A percentile compares a stretch with the other conserved stretches of the same genome.
These are phyloP conservation scores for Branchellion lobata DNA, from an alignment of 2,888 invertebrate species.

Conservation along the genomic window DNA sequence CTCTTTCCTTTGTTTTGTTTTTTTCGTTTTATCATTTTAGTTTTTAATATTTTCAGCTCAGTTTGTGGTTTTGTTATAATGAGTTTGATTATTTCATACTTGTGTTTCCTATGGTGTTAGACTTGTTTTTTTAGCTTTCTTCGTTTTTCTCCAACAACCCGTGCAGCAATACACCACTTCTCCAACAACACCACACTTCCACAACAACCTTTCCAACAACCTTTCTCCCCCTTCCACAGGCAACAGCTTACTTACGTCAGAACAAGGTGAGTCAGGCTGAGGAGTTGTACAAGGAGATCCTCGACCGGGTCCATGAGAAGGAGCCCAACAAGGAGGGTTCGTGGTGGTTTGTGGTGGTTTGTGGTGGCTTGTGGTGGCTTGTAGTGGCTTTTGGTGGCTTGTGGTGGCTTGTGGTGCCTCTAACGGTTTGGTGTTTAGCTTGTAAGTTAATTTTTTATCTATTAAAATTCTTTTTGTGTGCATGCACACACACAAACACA, in stretches of 20 bases:
- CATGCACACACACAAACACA: not conserved
- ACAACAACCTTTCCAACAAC: not conserved
- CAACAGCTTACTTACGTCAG: constrained; percentile 93
- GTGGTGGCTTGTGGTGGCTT: too few species aligned
- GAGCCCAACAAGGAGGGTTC: constrained; percentile 72
- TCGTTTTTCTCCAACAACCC: not conserved
- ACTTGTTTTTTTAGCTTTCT: too few species aligned
- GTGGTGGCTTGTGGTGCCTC: not conserved
- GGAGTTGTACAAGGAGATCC: constrained; percentile 88
- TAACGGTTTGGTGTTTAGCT: not conserved
- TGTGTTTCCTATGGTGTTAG: not conserved
- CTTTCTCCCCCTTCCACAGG: constrained; percentile 61
- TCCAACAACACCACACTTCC: not conserved
- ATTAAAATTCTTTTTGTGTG: too few species aligned
- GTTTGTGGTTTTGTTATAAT: not conserved
- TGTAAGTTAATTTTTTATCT: too few species aligned
- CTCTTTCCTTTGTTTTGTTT: not conserved
- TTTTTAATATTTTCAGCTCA: not conserved
- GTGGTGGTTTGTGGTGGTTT: too few species aligned
- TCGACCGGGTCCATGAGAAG: constrained; percentile 94
- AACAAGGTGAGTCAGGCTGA: constrained; percentile 99
- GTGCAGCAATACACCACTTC: not conserved
- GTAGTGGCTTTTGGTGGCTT: too few species aligned
- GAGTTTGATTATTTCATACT: not conserved
- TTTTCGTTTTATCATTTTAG: constrained; percentile 1